Conservation (phyloP, 2,797 vertebrate genomes). For the Megaceryle alcyon region DNA sequence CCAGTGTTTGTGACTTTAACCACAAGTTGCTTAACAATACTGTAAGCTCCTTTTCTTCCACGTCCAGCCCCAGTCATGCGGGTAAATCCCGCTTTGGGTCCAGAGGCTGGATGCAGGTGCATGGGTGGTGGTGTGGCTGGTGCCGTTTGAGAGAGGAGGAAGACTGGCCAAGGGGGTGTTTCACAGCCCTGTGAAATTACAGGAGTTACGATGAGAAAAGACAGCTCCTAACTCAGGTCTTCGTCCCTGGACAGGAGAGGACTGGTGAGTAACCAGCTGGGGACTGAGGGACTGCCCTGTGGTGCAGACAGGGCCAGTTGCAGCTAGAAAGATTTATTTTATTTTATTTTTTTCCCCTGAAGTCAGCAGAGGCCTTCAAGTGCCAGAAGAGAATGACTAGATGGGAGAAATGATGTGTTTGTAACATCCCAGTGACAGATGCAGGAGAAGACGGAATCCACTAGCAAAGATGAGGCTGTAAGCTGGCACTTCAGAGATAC, state of each 20-base stretch:
- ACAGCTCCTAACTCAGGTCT: background rate
- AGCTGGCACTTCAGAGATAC: background rate
- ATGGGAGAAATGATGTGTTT: background rate
- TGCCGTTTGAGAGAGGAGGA: background rate
- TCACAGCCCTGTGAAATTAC: background rate
- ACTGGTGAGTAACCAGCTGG: background rate
- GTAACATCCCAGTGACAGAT: rapidly evolving
- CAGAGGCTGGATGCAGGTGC: background rate
- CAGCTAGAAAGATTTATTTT: background rate
- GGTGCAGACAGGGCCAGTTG: background rate
- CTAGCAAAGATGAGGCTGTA: background rate
- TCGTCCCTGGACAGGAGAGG: background rate
- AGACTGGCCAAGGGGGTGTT: background rate
- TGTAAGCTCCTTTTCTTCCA: background rate
- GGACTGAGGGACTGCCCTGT: background rate
- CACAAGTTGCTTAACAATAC: constrained; percentile 40
- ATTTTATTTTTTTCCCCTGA: rapidly evolving
- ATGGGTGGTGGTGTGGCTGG: background rate
- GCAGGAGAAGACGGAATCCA: background rate
- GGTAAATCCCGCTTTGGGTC: background rate
- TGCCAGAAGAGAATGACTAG: background rate
- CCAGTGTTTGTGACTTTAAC: constrained; percentile 34
- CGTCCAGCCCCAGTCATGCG: background rate
- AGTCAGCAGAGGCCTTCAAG: background rate
- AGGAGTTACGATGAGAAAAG: background rate